phyloP scores from a whole-genome alignment of 2,888 invertebrate species.

The Chironomus riparius region DNA sequence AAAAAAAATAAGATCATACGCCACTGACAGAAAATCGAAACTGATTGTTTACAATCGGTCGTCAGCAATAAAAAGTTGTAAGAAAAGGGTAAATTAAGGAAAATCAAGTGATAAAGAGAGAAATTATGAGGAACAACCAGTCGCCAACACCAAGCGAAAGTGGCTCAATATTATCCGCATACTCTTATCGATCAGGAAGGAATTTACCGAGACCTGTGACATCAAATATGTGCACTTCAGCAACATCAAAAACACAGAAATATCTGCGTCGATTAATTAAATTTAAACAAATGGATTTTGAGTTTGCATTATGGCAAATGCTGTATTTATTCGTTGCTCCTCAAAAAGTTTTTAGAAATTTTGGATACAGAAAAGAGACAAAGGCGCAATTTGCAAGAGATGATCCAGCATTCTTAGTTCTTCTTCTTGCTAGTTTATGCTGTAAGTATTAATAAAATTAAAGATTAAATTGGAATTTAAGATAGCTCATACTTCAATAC shows the following conservation, averaged over 20 bases:
- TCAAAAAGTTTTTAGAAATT: conserved; percentile 95
- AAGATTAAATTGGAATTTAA: too few species aligned
- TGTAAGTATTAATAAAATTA: conserved; percentile 46
- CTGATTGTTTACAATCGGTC: background rate
- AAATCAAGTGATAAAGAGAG: background rate
- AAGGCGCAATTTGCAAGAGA: conserved; percentile 98
- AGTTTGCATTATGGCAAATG: conserved; percentile 99
- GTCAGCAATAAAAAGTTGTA: background rate
- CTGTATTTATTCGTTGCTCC: conserved; percentile 87
- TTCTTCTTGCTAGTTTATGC: conserved; percentile 76
- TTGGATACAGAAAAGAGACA: conserved; percentile 95
- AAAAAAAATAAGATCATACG: too few species aligned
- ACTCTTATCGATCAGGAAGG: conserved; percentile 40
- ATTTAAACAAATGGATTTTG: conserved; percentile 98
- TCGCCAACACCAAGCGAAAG: conserved; percentile 50
- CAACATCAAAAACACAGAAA: conserved; percentile 80
- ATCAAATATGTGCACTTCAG: conserved; percentile 62
- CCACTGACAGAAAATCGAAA: too few species aligned
- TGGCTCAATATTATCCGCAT: conserved; percentile 39
- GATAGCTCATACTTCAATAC: too few species aligned
- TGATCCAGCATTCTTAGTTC: conserved; percentile 95
- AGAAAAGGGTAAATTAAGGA: background rate
- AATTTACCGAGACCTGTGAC: conserved; percentile 62
- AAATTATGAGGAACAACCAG: conserved; percentile 52
- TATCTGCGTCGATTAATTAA: conserved; percentile 76